phyloP scores from a whole-genome alignment of 2,888 invertebrate species.

The Erebia palarica region DNA sequence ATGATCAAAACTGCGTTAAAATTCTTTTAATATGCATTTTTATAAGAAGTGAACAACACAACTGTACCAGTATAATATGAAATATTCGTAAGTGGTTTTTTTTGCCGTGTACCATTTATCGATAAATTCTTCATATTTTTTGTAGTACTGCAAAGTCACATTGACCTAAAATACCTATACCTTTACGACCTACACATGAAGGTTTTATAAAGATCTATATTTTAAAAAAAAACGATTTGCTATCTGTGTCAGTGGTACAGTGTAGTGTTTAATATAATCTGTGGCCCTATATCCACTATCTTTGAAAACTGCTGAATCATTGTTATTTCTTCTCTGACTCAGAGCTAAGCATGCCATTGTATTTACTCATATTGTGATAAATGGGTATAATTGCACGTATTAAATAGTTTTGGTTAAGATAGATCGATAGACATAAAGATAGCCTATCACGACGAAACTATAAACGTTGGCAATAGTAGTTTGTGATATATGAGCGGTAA shows the following conservation, averaged over 20 bases:
- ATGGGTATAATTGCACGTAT: neutral
- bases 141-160: neutral
- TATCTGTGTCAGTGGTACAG: conserved; percentile 36
- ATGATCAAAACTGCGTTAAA: no score
- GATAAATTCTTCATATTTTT: neutral
- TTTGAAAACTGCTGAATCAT: conserved; percentile 33
- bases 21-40: no score
- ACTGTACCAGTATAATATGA: no score
- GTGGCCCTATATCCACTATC: conserved; percentile 19
- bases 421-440: no score
- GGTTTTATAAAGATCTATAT: conserved; percentile 1
- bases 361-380: conserved; percentile 19
- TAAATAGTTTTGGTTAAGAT: neutral
- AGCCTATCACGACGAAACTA: no score
- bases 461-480: no score
- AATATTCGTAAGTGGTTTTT: no score
- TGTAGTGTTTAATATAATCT: conserved; percentile 19
- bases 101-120: neutral
- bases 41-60: no score
- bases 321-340: conserved; percentile 22
- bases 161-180: conserved; percentile 17
- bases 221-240: conserved; percentile 10
- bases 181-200: conserved; percentile 16
- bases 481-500: no score
- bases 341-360: conserved; percentile 21